Conservation (phyloP, 2,888 invertebrate species). For the Tiliacea citrago region DNA sequence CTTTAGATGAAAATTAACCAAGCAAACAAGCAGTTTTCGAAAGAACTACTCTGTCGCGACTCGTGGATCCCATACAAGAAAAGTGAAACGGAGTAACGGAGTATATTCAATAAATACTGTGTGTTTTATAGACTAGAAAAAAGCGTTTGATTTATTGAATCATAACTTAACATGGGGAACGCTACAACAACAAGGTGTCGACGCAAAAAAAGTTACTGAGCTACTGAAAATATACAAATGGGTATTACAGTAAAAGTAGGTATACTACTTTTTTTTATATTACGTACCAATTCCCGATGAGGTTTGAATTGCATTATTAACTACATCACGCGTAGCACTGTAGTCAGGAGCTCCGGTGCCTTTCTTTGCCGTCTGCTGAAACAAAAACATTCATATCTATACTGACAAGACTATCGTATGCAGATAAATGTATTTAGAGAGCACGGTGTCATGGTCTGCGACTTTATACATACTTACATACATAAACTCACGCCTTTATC, state of each 20-base stretch:
- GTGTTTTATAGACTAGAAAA: neutral
- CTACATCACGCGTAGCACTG: conserved; percentile 71
- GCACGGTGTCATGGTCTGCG: neutral
- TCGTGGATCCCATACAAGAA: no score
- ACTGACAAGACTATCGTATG: neutral
- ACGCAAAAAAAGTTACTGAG: neutral
- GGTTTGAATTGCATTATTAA: conserved; percentile 78
- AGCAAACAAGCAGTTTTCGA: no score
- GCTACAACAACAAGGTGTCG: neutral
- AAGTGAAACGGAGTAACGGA: no score
- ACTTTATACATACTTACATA: neutral
- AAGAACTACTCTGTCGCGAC: no score
- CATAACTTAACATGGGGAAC: neutral
- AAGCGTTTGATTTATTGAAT: neutral
- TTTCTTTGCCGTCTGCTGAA: conserved; percentile 22
- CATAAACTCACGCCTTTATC: neutral
- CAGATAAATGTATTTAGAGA: neutral
- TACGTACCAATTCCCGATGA: conserved; percentile 76
- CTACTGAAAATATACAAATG: neutral
- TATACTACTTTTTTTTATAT: neutral
- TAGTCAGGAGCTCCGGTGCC: conserved; percentile 58
- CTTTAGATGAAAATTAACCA: no score
- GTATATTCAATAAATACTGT: no score
- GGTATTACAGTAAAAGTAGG: neutral
- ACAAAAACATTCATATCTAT: neutral